Evolutionary conservation across 2,113 vertebrate genomes (phyloP), one percentile per base, ranked within the genome.

Genomic region (Neogale vison): DNA sequence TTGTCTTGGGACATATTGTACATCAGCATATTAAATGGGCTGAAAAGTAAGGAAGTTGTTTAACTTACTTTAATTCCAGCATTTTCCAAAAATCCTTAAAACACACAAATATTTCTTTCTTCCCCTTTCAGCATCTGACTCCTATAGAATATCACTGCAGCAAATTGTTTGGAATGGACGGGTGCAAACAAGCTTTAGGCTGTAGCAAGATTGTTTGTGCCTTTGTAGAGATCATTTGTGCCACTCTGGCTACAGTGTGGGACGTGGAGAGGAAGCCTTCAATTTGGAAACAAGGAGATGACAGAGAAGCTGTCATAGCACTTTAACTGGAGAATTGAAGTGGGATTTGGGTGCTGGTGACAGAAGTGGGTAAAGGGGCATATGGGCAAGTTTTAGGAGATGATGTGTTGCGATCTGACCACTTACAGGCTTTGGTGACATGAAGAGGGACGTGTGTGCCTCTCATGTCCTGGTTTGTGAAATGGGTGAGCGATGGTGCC

Each of bases 401-500:
- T 34, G 20, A 14, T 3, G 42, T 74, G 4, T 34, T 74, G 34
- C 10, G 1, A 45, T 50, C 17, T 45, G 61, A 10, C 34, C 18
- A 45, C 7, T 45, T 31, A n/a, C 0, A n/a, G 36, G 45, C 10
- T 82, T 47, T 36, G 39, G 10, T 1, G 24, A 69, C 7, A 31
- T 47, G 17, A 31, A 50, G 20, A 42, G 6, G 20, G 6, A 36
- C 74, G n/a, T 21, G 13, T 34, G 1, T 45, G 23, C 20, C 13
- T 13, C 12, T 71, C 11, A 1, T 6, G 12, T 34, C 50, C 31
- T 23, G 6, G 7, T 18, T 31, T 72, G n/a, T 89, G 55, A 34
- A 59, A 31, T 55, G 23, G 47, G 23, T 55, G 21, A 47, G 57
- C 0, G 1, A 3, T 42, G 8, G 7, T 3, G 0, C 4, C 29